phyloP scores from a whole-genome alignment of 2,113 vertebrate genomes.

The Ammospiza caudacuta region DNA sequence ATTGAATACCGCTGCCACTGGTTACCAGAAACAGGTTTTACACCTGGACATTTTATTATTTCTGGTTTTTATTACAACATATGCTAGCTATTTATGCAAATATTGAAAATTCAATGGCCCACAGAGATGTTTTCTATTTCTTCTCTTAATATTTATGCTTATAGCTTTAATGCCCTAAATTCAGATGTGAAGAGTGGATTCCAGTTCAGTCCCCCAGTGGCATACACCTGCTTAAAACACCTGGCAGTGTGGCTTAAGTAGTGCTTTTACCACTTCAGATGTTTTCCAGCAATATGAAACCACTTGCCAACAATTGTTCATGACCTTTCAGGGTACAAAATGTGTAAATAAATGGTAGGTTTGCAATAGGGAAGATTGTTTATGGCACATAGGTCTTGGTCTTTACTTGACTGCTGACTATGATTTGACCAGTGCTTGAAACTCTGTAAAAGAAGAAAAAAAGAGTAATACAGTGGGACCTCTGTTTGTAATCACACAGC shows the following conservation, averaged over 20 bases:
- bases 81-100: background rate
- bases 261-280: background rate
- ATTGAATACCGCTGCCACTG: background rate
- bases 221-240: background rate
- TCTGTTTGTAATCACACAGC: background rate
- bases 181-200: background rate
- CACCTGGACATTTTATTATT: background rate
- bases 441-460: conserved; percentile 73
- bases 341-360: background rate
- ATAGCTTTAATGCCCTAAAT: background rate
- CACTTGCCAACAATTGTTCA: background rate
- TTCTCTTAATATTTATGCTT: background rate
- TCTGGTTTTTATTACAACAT: background rate
- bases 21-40: background rate
- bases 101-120: background rate
- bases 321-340: conserved; percentile 23
- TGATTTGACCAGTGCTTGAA: conserved; percentile 75
- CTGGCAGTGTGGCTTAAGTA: background rate
- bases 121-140: background rate
- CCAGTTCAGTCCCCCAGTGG: background rate
- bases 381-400: background rate
- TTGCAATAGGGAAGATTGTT: background rate
- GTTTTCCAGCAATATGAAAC: background rate
- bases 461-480: background rate
- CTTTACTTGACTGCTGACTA: conserved; percentile 63